phyloP scores from a whole-genome alignment of 2,888 invertebrate species.

The Carterocephalus palaemon region DNA sequence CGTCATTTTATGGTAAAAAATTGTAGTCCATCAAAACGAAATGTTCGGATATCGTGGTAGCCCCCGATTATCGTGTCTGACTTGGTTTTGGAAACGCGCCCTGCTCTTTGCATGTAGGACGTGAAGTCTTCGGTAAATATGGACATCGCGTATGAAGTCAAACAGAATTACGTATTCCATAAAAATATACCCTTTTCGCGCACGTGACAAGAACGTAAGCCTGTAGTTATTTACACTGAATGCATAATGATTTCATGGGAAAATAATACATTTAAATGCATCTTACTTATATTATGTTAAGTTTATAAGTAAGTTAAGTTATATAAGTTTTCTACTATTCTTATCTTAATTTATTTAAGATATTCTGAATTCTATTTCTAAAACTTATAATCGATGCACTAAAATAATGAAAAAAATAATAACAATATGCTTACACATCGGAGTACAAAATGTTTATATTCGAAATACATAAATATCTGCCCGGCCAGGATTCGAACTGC shows the following conservation, averaged over 20 bases:
- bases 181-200: constrained; percentile 74
- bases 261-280: constrained; percentile 21
- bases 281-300: constrained; percentile 1
- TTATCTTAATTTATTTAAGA: too few species aligned
- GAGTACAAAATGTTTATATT: too few species aligned
- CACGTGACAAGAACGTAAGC: constrained; percentile 59
- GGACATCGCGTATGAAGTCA: constrained; percentile 79
- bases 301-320: too few species aligned
- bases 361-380: too few species aligned
- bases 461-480: too few species aligned
- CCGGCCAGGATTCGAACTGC: too few species aligned
- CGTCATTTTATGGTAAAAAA: too few species aligned
- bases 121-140: constrained; percentile 63
- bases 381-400: too few species aligned
- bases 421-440: too few species aligned
- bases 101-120: constrained; percentile 57
- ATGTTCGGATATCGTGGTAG: too few species aligned
- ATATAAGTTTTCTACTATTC: background rate
- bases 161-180: constrained; percentile 79
- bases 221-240: constrained; percentile 32
- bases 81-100: constrained; percentile 35
- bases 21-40: too few species aligned
- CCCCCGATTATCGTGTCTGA: background rate
- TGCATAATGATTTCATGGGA: constrained; percentile 30
- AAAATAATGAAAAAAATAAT: too few species aligned